phyloP scores from a whole-genome alignment of 1,140 invertebrate species.

The Lepidurus apus region DNA sequence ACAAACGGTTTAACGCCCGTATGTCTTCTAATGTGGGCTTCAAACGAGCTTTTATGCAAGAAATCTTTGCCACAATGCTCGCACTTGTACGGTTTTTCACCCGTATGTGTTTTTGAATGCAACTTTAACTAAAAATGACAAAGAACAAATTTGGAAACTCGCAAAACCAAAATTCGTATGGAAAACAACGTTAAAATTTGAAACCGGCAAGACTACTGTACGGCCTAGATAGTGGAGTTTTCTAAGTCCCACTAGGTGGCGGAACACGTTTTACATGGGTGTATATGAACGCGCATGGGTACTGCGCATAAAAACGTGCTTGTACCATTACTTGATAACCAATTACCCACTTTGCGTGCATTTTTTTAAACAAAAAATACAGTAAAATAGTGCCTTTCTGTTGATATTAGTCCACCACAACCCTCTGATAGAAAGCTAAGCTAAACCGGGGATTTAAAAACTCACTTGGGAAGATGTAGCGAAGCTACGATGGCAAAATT shows the following conservation, averaged over 20 bases:
- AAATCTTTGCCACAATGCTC: slow-evolving; percentile 57
- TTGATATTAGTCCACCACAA: no score
- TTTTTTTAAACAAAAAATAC: no score
- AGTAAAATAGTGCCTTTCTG: no score
- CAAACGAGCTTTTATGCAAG: slow-evolving; percentile 56
- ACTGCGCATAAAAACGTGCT: no score
- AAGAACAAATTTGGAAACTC: neutral
- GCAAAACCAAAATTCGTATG: neutral
- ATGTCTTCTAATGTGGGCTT: slow-evolving; percentile 57
- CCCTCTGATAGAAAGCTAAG: neutral
- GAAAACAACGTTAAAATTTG: no score
- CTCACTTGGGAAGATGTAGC: slow-evolving; percentile 58
- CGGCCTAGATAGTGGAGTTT: no score
- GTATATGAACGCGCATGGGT: no score
- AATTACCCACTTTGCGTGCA: no score
- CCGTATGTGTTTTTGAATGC: slow-evolving; percentile 56
- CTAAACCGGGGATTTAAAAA: neutral
- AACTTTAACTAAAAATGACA: slow-evolving; percentile 38
- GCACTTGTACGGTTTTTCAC: slow-evolving; percentile 57
- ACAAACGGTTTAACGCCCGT: slow-evolving; percentile 57
- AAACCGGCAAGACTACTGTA: no score
- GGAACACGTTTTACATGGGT: no score
- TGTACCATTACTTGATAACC: no score
- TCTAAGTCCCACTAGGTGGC: no score
- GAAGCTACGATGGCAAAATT: slow-evolving; percentile 65